Evolutionary conservation across 2,797 vertebrate genomes (phyloP).

Genomic region (Dromococcyx pavoninus): DNA sequence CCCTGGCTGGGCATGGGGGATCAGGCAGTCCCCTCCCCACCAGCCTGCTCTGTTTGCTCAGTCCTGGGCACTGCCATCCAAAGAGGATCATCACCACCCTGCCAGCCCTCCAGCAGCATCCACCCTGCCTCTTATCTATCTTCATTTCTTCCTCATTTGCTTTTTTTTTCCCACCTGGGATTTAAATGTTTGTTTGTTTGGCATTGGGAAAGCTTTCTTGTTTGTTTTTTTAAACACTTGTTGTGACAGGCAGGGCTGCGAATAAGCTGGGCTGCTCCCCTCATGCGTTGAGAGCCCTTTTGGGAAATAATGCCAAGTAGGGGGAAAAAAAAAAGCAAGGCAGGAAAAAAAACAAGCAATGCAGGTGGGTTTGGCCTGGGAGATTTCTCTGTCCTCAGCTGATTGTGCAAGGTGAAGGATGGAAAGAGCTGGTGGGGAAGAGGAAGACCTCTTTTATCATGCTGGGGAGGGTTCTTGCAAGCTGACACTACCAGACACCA

Average conservation of each 20-base stretch:
- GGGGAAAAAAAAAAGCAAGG: background rate
- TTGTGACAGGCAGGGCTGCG: slow-evolving; percentile 18
- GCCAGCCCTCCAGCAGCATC: background rate
- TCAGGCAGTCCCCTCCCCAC: background rate
- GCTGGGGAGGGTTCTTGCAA: background rate
- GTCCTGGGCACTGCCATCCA: background rate
- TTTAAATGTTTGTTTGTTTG: background rate
- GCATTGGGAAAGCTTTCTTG: background rate
- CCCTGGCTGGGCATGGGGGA: background rate
- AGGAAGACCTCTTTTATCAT: background rate
- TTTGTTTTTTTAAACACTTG: slow-evolving; percentile 14
- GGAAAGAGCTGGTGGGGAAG: background rate
- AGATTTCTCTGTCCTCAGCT: background rate
- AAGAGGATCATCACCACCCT: background rate
- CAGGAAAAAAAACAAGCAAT: background rate
- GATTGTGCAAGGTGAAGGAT: background rate
- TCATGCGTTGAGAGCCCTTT: background rate
- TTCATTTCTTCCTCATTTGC: background rate
- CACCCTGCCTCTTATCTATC: slow-evolving; percentile 12
- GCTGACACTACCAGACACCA: fast-evolving
- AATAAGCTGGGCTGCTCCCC: background rate
- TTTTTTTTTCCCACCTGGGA: background rate
- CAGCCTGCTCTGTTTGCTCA: background rate
- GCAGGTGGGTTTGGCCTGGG: background rate
- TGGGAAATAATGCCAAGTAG: background rate